Conservation (phyloP, 2,797 vertebrate species). For the Squalus acanthias region DNA sequence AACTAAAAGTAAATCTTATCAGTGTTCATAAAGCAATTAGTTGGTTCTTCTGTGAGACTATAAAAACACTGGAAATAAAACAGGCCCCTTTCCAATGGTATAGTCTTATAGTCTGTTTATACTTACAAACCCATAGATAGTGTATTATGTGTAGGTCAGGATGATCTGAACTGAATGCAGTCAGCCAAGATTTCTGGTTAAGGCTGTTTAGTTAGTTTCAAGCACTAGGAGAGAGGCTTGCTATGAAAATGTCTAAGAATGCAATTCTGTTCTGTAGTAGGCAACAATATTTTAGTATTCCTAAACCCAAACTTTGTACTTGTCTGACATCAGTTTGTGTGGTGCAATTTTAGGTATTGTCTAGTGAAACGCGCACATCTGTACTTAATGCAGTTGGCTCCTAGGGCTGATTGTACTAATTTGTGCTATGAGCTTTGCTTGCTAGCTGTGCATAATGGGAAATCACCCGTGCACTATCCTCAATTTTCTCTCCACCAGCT, state of each 20-base stretch:
- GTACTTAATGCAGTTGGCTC: not conserved
- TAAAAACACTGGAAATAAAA: not conserved
- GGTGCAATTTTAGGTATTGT: not conserved
- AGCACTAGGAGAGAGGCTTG: not conserved
- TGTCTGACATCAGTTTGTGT: not conserved
- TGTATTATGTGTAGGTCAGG: not conserved
- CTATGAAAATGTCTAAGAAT: not conserved
- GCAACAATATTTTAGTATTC: not conserved
- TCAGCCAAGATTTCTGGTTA: not conserved
- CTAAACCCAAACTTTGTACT: not conserved
- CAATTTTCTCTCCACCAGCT: too few relatives aligned
- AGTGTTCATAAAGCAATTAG: not conserved
- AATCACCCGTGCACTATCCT: too few relatives aligned
- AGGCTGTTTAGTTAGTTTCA: not conserved
- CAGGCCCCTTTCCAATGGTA: not conserved
- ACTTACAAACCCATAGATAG: not conserved
- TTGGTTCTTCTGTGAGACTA: not conserved
- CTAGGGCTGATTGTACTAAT: not conserved
- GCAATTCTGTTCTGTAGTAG: not conserved
- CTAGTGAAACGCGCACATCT: not conserved
- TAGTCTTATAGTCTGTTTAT: not conserved
- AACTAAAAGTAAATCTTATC: not conserved
- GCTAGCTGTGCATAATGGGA: too few relatives aligned
- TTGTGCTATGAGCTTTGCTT: not conserved
- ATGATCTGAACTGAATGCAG: not conserved